A percentile compares a stretch with the other conserved stretches of the same genome.
These are phyloP conservation scores for Strigamia transsilvanica DNA, from an alignment of 2,888 invertebrate species.

Conservation along the genomic window DNA sequence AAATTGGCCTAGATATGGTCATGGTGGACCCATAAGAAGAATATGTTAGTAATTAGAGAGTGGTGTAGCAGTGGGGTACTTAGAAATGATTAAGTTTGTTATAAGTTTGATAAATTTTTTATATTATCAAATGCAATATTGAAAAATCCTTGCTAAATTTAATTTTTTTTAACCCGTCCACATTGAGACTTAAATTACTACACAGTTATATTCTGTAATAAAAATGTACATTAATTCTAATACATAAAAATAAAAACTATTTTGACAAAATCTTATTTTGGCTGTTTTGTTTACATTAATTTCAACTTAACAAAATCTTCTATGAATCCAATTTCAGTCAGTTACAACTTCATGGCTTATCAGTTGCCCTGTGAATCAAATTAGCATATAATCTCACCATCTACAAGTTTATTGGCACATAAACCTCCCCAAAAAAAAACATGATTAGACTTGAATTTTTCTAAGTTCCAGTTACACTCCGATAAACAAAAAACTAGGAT, in stretches of 20 bases:
- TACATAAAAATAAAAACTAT: no score
- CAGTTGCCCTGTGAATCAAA: background rate
- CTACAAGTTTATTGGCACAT: constrained; percentile 9
- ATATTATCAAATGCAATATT: no score
- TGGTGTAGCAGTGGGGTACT: no score
- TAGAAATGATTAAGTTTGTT: no score
- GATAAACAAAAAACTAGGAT: background rate
- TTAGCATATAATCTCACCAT: background rate
- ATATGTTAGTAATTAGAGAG: background rate
- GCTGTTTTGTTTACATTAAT: no score
- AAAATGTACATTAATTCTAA: background rate
- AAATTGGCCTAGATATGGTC: constrained; percentile 11
- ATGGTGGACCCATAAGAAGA: background rate
- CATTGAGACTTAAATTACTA: no score
- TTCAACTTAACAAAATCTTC: no score
- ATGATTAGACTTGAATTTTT: background rate
- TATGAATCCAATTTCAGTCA: background rate
- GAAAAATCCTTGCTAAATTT: no score
- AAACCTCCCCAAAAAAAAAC: background rate
- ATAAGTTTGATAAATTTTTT: no score
- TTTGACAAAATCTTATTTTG: no score
- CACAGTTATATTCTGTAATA: background rate
- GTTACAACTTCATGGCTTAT: background rate
- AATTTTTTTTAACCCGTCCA: no score
- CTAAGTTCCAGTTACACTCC: background rate